phyloP scores from a whole-genome alignment of 2,797 vertebrate species.

The Onychomys torridus region DNA sequence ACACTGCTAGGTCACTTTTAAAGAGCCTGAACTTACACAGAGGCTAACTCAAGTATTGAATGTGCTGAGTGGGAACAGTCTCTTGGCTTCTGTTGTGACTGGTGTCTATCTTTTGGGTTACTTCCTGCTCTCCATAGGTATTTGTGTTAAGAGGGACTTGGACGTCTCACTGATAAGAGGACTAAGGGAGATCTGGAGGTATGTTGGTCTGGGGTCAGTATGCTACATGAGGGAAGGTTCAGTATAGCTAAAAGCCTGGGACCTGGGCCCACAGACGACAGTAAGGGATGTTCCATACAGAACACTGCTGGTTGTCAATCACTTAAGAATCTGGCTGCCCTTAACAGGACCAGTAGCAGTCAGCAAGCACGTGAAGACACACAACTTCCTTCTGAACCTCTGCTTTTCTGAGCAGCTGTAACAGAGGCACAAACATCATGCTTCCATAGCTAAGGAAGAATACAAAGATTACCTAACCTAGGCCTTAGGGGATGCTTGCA shows the following conservation, averaged over 20 bases:
- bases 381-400: neutral
- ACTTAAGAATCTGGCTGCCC: neutral
- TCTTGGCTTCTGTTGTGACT: neutral
- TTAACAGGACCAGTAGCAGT: rapidly evolving
- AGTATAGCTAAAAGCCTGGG: neutral
- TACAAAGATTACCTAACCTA: neutral
- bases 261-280: neutral
- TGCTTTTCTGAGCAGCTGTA: neutral
- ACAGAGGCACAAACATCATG: neutral
- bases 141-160: neutral
- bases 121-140: neutral
- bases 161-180: neutral
- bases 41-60: neutral
- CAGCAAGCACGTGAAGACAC: neutral
- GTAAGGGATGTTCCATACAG: neutral
- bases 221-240: neutral
- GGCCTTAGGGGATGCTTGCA: neutral
- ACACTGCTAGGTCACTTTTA: neutral
- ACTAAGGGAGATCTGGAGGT: neutral
- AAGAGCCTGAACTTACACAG: neutral
- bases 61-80: rapidly evolving
- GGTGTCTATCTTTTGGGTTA: neutral
- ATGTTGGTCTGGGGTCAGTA: neutral
- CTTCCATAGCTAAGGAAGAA: neutral
- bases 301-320: neutral